Base-by-base conservation (phyloP, 92 coral and sea anemone genomes). In the Porites cylindrica region DNA sequence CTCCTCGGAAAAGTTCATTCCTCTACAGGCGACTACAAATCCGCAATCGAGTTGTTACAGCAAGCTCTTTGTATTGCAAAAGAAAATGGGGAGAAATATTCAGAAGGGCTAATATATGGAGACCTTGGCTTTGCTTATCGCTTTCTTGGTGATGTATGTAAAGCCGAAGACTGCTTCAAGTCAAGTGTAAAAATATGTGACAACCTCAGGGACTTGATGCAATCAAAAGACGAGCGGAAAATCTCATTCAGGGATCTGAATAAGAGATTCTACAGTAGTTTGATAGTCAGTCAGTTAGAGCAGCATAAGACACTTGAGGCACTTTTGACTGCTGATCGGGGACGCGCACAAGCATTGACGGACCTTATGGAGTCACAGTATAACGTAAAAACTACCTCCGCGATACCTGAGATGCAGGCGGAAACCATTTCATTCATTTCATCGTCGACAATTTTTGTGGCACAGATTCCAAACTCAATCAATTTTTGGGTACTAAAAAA, bases 341-440 rank as follows among this genome's bases (percentile, higher is more conserved):
- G 80, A 75, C 80, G 80, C 18, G 80, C 80, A 3, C 80, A 58
- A 75, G 80, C 80, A 13, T 50, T 78, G 50, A 29, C 9, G 47
- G 82, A 78, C 17, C 82, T 78, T 17, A 21, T 78, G 82, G 58
- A 11, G 19, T 38, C 53, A 51, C 77, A 72, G 16, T 72, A 72
- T 32, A n/a, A 18, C 72, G 8, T 38, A 26, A 38, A 8, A 72
- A 8, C 29, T 7, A 13, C 24, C 16, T 38, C 6, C 10, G 13
- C 17, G 8, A 6, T 4, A 11, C 5, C 58, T 32, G 17, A 38
- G 5, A 29, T 12, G 54, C 56, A 32, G 53, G 16, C 14, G 4
- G 58, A 38, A 51, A 8, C 10, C 32, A 51, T 72, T n/a, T 32
- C 21, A 4, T 18, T 32, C 54, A 7, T 72, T 72, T 72, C 54